Conservation (phyloP, 2,113 vertebrate genomes). For the Ptyas mucosa region DNA sequence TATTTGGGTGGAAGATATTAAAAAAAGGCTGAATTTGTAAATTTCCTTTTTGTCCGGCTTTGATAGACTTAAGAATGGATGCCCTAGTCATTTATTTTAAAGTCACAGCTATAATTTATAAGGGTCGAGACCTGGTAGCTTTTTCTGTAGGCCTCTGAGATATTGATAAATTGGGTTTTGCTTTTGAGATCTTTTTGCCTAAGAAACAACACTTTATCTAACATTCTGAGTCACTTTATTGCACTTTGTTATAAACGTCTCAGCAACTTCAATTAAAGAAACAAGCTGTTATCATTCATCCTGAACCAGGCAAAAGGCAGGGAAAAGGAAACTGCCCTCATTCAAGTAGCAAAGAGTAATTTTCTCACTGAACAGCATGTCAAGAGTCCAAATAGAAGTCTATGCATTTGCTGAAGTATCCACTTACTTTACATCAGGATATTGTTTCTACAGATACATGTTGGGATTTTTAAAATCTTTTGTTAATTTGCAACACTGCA, state of each 20-base stretch:
- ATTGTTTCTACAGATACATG: background rate
- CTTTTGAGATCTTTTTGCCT: background rate
- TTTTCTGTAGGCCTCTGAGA: background rate
- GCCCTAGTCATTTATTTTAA: background rate
- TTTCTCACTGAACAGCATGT: background rate
- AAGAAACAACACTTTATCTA: background rate
- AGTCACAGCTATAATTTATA: background rate
- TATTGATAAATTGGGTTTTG: background rate
- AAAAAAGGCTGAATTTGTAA: background rate
- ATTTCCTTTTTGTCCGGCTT: background rate
- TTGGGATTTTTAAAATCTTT: background rate
- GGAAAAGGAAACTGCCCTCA: background rate
- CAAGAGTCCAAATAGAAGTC: background rate
- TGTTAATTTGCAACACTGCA: background rate
- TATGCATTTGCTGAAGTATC: background rate
- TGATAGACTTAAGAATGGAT: background rate
- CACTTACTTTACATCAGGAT: background rate
- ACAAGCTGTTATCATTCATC: slow-evolving; percentile 13
- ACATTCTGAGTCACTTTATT: background rate
- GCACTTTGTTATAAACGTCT: background rate
- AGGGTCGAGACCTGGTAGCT: background rate
- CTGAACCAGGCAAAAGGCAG: background rate
- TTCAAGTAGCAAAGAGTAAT: slow-evolving; percentile 14
- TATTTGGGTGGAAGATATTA: slow-evolving; percentile 12
- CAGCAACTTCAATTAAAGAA: background rate